Evolutionary conservation across 1,140 invertebrate species (phyloP).

Genomic region (Lucilia cuprina): DNA sequence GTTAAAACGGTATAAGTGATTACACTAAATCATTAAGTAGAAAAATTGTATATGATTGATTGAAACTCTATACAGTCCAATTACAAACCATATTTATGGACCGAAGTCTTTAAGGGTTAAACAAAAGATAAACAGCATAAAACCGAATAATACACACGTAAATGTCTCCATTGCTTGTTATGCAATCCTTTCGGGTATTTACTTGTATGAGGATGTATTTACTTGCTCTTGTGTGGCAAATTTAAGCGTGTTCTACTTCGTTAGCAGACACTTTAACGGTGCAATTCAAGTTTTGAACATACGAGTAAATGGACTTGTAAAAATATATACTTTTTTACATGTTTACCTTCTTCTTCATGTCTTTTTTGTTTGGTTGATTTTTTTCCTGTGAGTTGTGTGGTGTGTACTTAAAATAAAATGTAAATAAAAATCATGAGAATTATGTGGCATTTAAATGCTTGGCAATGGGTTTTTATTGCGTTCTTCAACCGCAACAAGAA

Average conservation of each 20-base stretch:
- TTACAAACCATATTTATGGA: not conserved
- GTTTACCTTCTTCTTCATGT: not conserved
- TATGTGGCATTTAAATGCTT: not conserved
- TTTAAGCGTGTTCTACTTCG: slow-evolving; percentile 18
- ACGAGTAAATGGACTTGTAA: not conserved
- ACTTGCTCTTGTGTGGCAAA: not conserved
- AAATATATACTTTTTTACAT: not conserved
- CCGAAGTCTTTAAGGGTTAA: not conserved
- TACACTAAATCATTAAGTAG: too few species aligned
- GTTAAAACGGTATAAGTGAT: too few species aligned
- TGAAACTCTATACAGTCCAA: too few species aligned
- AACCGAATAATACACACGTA: not conserved
- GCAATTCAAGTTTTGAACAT: not conserved
- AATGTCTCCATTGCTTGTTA: not conserved
- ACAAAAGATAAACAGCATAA: not conserved
- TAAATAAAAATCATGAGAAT: not conserved
- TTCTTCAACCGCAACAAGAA: not conserved
- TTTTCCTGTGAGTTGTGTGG: not conserved
- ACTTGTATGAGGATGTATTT: not conserved
- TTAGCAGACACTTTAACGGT: slow-evolving; percentile 25
- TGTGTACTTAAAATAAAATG: not conserved
- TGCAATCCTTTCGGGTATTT: slow-evolving; percentile 15
- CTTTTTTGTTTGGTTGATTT: not conserved
- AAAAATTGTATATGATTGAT: too few species aligned
- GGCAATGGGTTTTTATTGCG: not conserved